Evolutionary conservation across 2,113 vertebrate species (phyloP), one percentile per base, ranked within the genome.

Genomic region (Clarias magur): DNA sequence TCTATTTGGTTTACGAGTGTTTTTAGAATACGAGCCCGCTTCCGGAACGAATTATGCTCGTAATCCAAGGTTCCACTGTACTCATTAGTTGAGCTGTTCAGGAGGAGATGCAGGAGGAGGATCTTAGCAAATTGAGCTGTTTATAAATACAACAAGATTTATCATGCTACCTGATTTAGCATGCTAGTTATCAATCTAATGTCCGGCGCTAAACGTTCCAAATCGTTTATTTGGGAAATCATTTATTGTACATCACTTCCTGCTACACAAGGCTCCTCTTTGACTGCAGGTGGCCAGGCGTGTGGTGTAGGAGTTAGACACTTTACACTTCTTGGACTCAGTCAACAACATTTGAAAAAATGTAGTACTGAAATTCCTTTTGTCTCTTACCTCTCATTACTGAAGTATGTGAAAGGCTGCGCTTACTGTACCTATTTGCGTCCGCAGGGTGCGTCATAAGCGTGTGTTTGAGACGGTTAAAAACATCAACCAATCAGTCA

Each of bases 391-490:
- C 11, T 67, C 67, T 15, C 67, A 16, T 68, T 68, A 15, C 6
- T 70, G 67, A 34, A 17, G 6, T 16, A 19, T 34, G 6, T 17
- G 23, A 34, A 34, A 2, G 19, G 27, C 34, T 88, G 54, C 25
- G 3, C 5, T 79, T 21, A 62, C 2, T 72, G 2, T 73, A 68
- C 3, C 17, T 79, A 15, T 79, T 53, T 91, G 34, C 88, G 76
- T 67, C 48, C 81, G 6, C 92, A 99, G 98, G 90, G 90, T 88
- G 34, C 97, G 97, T 89, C 97, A 96, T 88, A 98, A 95, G 90
- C 96, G 97, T 0, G 96, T 99, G 89, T 99, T 99, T 3, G 96
- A 99, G 92, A 97, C 98, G 0, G 98, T 99, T 84, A 96, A 97
- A 88, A 99, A 95, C 70, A 93, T 99, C 80, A 99, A 99, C 91